Conservation (phyloP, 2,888 invertebrate species). For the Tipula lateralis region DNA sequence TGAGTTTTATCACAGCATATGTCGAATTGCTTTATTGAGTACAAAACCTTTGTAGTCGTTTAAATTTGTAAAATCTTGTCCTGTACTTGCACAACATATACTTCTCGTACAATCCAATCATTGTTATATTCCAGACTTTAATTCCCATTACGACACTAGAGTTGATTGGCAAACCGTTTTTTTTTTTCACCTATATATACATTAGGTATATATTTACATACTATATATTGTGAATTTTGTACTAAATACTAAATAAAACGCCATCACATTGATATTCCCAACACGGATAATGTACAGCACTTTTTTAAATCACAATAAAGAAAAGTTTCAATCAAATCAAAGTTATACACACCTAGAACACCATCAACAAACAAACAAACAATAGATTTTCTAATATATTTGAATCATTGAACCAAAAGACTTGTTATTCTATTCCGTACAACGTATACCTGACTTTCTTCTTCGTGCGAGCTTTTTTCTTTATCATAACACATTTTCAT, state of each 20-base stretch:
- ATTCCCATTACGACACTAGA: not conserved
- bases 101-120: too few species aligned
- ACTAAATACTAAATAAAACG: not conserved
- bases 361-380: not conserved
- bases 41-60: too few species aligned
- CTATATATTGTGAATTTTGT: not conserved
- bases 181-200: not conserved
- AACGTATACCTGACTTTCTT: not conserved
- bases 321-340: not conserved
- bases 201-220: not conserved
- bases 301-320: not conserved
- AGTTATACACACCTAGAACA: not conserved
- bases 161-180: not conserved
- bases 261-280: not conserved
- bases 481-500: not conserved
- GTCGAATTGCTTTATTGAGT: too few species aligned
- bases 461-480: not conserved
- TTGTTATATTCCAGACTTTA: not conserved
- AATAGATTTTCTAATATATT: conserved; percentile 19
- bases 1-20: too few species aligned
- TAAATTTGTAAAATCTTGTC: too few species aligned
- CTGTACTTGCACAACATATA: too few species aligned
- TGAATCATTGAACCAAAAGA: not conserved
- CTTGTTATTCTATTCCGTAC: not conserved
- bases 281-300: not conserved